Conservation (phyloP, 2,888 invertebrate species). For the Sabellastarte sp. region DNA sequence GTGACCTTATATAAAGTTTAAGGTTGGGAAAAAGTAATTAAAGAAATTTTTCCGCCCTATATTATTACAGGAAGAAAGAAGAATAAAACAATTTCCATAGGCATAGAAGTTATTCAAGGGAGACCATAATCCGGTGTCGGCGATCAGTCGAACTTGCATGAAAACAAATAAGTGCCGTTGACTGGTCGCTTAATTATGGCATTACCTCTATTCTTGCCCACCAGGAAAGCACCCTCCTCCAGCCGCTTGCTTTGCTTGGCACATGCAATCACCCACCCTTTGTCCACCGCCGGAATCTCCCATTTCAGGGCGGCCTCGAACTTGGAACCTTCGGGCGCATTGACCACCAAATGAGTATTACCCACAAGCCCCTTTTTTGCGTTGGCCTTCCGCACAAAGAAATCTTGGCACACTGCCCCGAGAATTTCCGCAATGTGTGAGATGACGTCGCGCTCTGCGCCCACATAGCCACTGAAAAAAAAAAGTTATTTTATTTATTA, state of each 20-base stretch:
- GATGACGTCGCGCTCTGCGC: conserved; percentile 74
- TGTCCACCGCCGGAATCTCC: conserved; percentile 77
- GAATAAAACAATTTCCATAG: too few relatives aligned
- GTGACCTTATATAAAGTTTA: too few relatives aligned
- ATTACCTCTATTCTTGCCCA: too few relatives aligned
- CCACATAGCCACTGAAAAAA: conserved; percentile 66
- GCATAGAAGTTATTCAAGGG: too few relatives aligned
- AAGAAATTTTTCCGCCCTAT: too few relatives aligned
- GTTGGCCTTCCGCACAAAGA: conserved; percentile 66
- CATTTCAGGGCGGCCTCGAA: conserved; percentile 86
- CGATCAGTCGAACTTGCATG: too few relatives aligned
- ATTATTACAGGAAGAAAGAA: too few relatives aligned
- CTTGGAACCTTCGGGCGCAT: conserved; percentile 70
- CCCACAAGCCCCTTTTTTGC: conserved; percentile 61
- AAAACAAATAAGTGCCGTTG: too few relatives aligned
- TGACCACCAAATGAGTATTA: conserved; percentile 80
- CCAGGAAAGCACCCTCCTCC: background rate
- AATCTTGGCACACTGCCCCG: conserved; percentile 66
- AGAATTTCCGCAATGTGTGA: conserved; percentile 67
- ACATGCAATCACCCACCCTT: conserved; percentile 52
- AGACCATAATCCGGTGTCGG: too few relatives aligned
- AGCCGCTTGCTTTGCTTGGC: conserved; percentile 7
- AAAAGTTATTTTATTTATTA: too few relatives aligned
- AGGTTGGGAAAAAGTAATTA: too few relatives aligned
- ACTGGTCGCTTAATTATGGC: too few relatives aligned